These are phyloP conservation scores for Microchrysa polita DNA, from an alignment of 2,888 invertebrate species.

Conservation along the genomic window DNA sequence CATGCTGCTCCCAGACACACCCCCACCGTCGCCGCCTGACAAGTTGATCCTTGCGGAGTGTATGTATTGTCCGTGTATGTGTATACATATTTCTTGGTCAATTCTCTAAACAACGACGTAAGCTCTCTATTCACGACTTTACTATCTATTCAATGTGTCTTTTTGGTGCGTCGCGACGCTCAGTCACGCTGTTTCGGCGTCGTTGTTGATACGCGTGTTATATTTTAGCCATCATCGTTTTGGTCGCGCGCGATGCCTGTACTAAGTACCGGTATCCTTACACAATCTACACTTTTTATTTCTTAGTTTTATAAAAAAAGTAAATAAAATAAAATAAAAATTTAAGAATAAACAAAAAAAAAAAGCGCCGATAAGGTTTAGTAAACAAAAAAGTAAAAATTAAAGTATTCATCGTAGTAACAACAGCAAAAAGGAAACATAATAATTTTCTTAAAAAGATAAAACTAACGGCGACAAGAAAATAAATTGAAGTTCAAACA, in stretches of 20 bases:
- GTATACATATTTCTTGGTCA: conserved; percentile 30
- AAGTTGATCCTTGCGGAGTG: too few species aligned
- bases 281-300: conserved; percentile 46
- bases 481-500: background rate
- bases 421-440: background rate
- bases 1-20: conserved; percentile 45
- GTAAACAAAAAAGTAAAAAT: conserved; percentile 10
- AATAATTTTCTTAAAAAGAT: background rate
- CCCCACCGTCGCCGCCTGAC: conserved; percentile 49
- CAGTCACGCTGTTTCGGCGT: conserved; percentile 54
- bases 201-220: conserved; percentile 54
- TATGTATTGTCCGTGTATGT: too few species aligned
- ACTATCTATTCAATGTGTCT: conserved; percentile 51
- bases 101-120: conserved; percentile 43
- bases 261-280: conserved; percentile 50
- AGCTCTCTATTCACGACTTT: conserved; percentile 43
- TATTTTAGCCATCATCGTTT: conserved; percentile 51
- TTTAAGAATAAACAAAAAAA: background rate
- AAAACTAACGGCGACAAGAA: background rate
- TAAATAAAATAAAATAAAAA: conserved; percentile 6
- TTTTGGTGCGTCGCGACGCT: conserved; percentile 53
- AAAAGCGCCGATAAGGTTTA: background rate
- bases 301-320: conserved; percentile 43
- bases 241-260: conserved; percentile 52
- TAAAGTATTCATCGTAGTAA: conserved; percentile 8